A percentile compares a stretch with the other conserved stretches of the same genome.
These are phyloP conservation scores for Capitulum mitella DNA, from an alignment of 2,888 invertebrate species.

Conservation along the genomic window DNA sequence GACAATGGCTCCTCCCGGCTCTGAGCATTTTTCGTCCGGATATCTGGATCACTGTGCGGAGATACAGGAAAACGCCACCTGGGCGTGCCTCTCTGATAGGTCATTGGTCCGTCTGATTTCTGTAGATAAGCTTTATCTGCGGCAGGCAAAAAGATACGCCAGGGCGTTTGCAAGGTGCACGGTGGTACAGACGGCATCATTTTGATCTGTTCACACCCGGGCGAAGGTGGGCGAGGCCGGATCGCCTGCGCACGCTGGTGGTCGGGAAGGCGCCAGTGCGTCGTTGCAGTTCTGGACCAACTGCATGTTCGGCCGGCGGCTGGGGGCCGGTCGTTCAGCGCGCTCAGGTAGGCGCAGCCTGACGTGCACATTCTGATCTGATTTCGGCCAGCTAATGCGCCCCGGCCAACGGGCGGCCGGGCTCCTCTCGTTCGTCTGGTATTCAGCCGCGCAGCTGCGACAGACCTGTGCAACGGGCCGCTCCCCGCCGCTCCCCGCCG, in stretches of 20 bases:
- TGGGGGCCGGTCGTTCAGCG: neutral
- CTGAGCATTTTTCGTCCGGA: neutral
- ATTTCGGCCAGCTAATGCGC: neutral
- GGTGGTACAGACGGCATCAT: neutral
- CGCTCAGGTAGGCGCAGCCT: neutral
- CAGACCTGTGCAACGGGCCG: too few species aligned
- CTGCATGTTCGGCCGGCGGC: neutral
- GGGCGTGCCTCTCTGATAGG: too few species aligned
- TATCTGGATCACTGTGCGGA: neutral
- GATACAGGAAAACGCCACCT: too few species aligned
- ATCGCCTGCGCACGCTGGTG: neutral
- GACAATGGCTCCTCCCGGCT: neutral
- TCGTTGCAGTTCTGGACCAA: neutral
- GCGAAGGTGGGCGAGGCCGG: neutral
- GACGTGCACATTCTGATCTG: slow-evolving; percentile 23
- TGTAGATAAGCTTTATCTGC: too few species aligned
- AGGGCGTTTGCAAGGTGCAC: too few species aligned
- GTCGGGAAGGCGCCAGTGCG: neutral
- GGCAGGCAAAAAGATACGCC: too few species aligned
- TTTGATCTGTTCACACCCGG: neutral
- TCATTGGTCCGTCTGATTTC: too few species aligned
- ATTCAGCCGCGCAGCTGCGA: neutral
- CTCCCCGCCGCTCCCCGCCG: too few species aligned
- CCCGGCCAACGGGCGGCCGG: neutral
- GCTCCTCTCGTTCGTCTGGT: neutral